These are phyloP conservation scores for Lasioglossum pauxillum DNA, from an alignment of 2,888 invertebrate species.

Conservation along the genomic window DNA sequence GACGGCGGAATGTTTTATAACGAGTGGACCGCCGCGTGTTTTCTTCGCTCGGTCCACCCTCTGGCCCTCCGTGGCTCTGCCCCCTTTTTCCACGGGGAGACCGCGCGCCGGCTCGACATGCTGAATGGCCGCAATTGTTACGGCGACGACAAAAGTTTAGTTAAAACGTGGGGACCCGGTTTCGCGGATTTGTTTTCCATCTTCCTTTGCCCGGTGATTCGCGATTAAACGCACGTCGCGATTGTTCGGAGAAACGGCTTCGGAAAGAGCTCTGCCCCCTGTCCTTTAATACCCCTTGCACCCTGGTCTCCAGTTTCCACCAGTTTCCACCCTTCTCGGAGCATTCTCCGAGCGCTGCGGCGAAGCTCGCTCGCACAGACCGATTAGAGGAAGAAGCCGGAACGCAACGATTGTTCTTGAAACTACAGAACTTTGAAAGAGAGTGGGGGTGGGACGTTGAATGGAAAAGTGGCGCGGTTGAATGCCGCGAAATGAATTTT, in stretches of 20 bases:
- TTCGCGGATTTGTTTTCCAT: constrained; percentile 29
- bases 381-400: constrained; percentile 26
- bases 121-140: constrained; percentile 49
- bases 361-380: constrained; percentile 2
- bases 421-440: background rate
- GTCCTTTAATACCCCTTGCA: background rate
- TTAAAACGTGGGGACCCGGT: constrained; percentile 38
- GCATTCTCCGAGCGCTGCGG: background rate
- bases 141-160: constrained; percentile 57
- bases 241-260: constrained; percentile 40
- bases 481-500: constrained; percentile 11
- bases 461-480: background rate
- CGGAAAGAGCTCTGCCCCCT: constrained; percentile 15
- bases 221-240: constrained; percentile 36
- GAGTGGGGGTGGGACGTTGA: too few relatives aligned
- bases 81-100: constrained; percentile 9
- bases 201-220: constrained; percentile 12
- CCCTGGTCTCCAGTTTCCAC: background rate
- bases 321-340: background rate
- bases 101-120: constrained; percentile 14
- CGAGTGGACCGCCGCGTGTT: constrained; percentile 32
- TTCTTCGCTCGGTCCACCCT: constrained; percentile 31
- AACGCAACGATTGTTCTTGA: constrained; percentile 7
- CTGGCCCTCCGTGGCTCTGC: background rate
- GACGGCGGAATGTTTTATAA: constrained; percentile 62